Percentiles rank a stretch among this genome's conserved stretches.
Evolutionary conservation across 1,140 invertebrate species (phyloP).

Genomic region (Panulirus ornatus): DNA sequence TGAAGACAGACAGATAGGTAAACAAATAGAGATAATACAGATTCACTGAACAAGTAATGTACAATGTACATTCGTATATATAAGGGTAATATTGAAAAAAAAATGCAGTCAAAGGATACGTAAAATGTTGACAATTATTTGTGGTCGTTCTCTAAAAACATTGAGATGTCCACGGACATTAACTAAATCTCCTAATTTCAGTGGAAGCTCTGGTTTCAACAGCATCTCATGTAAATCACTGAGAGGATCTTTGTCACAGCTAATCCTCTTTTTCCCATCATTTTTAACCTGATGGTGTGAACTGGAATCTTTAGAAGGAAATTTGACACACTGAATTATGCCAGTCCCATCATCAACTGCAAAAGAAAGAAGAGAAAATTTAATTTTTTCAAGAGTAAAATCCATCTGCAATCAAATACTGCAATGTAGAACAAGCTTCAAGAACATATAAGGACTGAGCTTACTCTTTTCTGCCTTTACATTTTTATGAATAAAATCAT

Average conservation of each 20-base stretch:
- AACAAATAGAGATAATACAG: no score
- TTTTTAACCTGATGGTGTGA: neutral
- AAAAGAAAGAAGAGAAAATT: neutral
- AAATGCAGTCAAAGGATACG: constrained; percentile 7
- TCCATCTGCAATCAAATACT: neutral
- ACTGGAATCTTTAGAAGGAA: neutral
- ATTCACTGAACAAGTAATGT: no score
- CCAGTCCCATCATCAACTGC: constrained; percentile 14
- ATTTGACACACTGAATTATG: constrained; percentile 1
- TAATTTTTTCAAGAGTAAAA: neutral
- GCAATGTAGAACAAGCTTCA: neutral
- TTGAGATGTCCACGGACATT: constrained; percentile 9
- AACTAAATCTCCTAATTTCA: neutral
- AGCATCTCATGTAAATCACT: neutral
- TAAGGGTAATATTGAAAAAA: neutral
- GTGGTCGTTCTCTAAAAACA: neutral
- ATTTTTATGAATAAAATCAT: no score
- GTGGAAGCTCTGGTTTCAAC: neutral
- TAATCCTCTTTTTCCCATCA: neutral
- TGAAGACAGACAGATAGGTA: no score
- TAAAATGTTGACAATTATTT: neutral
- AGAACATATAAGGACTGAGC: no score
- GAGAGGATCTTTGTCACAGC: neutral
- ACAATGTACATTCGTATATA: no score
- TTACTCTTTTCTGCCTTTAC: no score